Evolutionary conservation across 2,797 vertebrate genomes (phyloP).

Genomic region (Cirrhinus mrigala): DNA sequence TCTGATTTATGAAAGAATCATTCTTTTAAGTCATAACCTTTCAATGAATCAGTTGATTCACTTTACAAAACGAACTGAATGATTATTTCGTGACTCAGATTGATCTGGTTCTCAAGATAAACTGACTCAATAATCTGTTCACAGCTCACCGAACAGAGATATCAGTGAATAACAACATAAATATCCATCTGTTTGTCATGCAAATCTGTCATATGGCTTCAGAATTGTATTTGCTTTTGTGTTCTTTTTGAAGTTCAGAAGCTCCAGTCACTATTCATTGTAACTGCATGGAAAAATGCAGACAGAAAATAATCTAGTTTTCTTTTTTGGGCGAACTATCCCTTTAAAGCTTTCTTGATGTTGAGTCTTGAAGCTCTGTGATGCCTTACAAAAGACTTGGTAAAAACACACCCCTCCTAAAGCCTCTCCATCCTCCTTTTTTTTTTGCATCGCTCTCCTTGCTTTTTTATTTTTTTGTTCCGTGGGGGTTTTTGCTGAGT

Average conservation of each 20-base stretch:
- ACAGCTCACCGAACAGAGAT: background rate
- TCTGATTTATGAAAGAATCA: background rate
- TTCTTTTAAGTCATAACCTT: background rate
- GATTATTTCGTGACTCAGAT: background rate
- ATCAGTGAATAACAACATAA: background rate
- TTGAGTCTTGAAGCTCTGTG: background rate
- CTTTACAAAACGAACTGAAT: background rate
- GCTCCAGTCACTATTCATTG: background rate
- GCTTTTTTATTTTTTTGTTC: conserved; percentile 30
- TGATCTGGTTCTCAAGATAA: background rate
- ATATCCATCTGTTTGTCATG: background rate
- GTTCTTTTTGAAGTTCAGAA: background rate
- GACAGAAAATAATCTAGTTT: background rate
- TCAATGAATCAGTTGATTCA: background rate
- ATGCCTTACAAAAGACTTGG: conserved; percentile 39
- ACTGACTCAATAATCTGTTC: conserved; percentile 7
- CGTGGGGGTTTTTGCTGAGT: conserved; percentile 55
- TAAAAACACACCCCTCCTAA: conserved; percentile 34
- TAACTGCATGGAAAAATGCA: background rate
- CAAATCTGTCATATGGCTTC: background rate
- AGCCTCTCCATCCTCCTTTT: background rate
- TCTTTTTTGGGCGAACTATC: background rate
- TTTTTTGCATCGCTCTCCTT: background rate
- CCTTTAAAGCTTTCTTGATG: background rate
- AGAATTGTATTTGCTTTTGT: background rate